Conservation (phyloP, 2,113 vertebrate species). For the Mola mola region DNA sequence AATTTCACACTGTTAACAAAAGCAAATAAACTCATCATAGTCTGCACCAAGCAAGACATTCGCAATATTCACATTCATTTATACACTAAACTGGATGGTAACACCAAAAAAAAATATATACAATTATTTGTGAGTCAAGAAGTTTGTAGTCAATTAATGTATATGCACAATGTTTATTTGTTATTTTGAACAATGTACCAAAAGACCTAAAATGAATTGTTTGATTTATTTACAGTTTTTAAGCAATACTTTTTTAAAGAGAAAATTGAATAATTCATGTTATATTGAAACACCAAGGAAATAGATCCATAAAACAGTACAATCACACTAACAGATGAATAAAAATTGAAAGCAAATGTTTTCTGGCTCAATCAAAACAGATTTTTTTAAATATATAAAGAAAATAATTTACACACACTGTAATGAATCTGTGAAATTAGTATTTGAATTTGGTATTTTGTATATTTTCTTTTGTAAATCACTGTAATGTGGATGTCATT, state of each 20-base stretch:
- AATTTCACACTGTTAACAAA: conserved; percentile 20
- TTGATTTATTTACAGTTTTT: conserved; percentile 45
- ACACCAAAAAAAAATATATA: conserved; percentile 9
- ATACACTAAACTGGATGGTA: conserved; percentile 35
- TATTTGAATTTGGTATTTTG: conserved; percentile 51
- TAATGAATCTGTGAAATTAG: conserved; percentile 34
- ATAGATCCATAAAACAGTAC: conserved; percentile 50
- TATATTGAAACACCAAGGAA: conserved; percentile 56
- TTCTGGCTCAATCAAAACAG: conserved; percentile 36
- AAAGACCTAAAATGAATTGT: conserved; percentile 45
- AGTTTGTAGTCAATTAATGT: conserved; percentile 23
- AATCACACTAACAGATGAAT: conserved; percentile 52
- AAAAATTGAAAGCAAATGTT: conserved; percentile 9
- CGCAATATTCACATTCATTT: conserved; percentile 4
- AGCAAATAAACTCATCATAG: conserved; percentile 24
- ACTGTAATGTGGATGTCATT: conserved; percentile 44
- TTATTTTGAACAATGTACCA: conserved; percentile 54
- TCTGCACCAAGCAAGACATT: neutral
- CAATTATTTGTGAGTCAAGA: conserved; percentile 24
- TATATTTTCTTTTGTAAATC: conserved; percentile 38
- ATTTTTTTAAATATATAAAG: conserved; percentile 29
- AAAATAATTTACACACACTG: conserved; percentile 37
- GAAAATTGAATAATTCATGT: conserved; percentile 21
- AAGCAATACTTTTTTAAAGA: conserved; percentile 59
- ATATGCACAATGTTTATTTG: conserved; percentile 51